Conservation (phyloP, 2,797 vertebrate genomes). For the Brachyrhaphis roseni region DNA sequence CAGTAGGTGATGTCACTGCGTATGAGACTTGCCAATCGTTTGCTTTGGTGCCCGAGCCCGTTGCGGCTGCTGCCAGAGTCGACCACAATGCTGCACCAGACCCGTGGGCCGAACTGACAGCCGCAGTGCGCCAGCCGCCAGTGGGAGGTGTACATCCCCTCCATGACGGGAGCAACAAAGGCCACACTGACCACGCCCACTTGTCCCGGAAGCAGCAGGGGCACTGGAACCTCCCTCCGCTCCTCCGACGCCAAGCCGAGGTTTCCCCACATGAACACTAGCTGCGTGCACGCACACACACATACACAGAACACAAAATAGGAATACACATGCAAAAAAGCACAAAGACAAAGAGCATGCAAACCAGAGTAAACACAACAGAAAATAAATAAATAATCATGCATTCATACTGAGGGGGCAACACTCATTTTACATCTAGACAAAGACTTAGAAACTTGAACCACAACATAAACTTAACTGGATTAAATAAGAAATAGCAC, state of each 20-base stretch:
- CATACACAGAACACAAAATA: slow-evolving; percentile 73
- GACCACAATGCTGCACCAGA: slow-evolving; percentile 98
- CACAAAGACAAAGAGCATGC: slow-evolving; percentile 65
- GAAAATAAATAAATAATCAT: slow-evolving; percentile 27
- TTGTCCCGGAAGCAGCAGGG: slow-evolving; percentile 90
- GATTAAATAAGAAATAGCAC: slow-evolving; percentile 60
- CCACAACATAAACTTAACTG: slow-evolving; percentile 48
- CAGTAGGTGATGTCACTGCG: slow-evolving; percentile 20
- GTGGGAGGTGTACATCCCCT: slow-evolving; percentile 97
- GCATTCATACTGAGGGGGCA: slow-evolving; percentile 18
- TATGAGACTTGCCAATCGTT: slow-evolving; percentile 82
- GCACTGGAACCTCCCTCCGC: slow-evolving; percentile 89
- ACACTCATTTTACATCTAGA: slow-evolving; percentile 19
- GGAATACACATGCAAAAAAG: slow-evolving; percentile 69
- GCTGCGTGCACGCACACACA: slow-evolving; percentile 81
- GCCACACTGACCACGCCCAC: slow-evolving; percentile 94
- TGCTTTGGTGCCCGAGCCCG: slow-evolving; percentile 69
- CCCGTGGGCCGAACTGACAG: slow-evolving; percentile 94
- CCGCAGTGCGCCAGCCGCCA: slow-evolving; percentile 96
- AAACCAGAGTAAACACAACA: slow-evolving; percentile 45
- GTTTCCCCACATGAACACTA: slow-evolving; percentile 99
- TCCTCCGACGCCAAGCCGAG: slow-evolving; percentile 89
- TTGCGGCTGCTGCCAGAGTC: slow-evolving; percentile 79
- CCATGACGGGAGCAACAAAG: slow-evolving; percentile 90
- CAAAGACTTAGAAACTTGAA: slow-evolving; percentile 59